Evolutionary conservation across 2,113 vertebrate genomes (phyloP).

Genomic region (Neoarius graeffei): DNA sequence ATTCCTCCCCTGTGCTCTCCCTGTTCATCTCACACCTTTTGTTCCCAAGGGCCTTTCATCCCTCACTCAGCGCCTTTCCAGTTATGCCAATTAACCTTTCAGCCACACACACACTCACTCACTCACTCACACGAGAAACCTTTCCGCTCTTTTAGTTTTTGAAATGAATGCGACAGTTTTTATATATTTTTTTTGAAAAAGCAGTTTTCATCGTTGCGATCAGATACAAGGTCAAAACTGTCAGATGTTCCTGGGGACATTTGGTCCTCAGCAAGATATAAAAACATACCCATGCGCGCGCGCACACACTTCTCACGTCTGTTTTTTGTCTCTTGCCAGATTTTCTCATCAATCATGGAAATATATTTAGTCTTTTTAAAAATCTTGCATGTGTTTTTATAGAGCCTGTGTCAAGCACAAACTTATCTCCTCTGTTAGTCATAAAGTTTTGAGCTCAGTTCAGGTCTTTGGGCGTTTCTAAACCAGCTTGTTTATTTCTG

Average conservation of each 20-base stretch:
- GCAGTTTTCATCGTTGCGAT: neutral
- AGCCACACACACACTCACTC: too few relatives aligned
- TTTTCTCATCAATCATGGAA: conserved; percentile 1
- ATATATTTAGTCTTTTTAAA: neutral
- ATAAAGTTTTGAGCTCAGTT: neutral
- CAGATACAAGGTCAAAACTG: neutral
- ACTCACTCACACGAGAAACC: neutral
- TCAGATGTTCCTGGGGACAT: neutral
- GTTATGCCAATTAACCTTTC: conserved; percentile 80
- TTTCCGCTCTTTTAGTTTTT: neutral
- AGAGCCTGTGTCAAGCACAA: neutral
- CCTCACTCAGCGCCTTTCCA: conserved; percentile 66
- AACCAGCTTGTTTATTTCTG: conserved; percentile 3
- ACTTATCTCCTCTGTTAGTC: neutral
- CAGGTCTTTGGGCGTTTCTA: neutral
- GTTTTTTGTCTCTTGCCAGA: conserved; percentile 64
- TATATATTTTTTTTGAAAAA: neutral
- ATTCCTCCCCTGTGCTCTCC: conserved; percentile 49
- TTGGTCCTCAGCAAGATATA: neutral
- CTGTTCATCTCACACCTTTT: conserved; percentile 68
- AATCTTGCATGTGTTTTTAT: neutral
- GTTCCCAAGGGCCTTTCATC: conserved; percentile 72
- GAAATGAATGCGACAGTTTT: neutral
- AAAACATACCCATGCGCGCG: neutral
- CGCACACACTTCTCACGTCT: conserved; percentile 45